Evolutionary conservation across 2,113 vertebrate genomes (phyloP), one percentile per base, ranked within the genome.

Genomic region (Cettia cetti): DNA sequence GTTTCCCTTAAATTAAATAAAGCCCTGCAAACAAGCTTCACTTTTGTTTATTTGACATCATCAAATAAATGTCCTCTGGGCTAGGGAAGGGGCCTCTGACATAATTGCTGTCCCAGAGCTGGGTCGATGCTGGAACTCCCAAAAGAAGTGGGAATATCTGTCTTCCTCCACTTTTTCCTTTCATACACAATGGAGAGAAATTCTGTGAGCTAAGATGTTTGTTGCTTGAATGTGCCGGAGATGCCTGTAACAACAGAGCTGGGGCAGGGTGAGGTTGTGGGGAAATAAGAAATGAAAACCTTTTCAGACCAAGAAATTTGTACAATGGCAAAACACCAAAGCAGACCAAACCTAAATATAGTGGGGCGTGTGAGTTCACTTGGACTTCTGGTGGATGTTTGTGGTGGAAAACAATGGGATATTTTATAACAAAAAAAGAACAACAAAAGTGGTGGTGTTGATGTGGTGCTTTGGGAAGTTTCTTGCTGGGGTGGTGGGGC

Each of bases 271-370:
- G 92, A 92, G 80, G 63, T 37, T 94, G 42, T 2, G 3, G 85
- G 52, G 76, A 68, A 83, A 39, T 80, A 83, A 89, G 79, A 90
- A 96, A 93, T 70, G 26, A 86, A 82, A 96, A 86, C 71, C 39
- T 96, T 83, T 82, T 69, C 59, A 70, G 88, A 65, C 68, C 70
- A 33, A 91, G 94, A 83, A 82, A 40, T 54, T 39, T 59, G 4
- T 33, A 47, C 19, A 54, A 5, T 85, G 90, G 92, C 95, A 86
- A 80, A 77, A 93, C 82, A 2, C 40, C 87, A 94, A 96, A 95
- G 71, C 65, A 96, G 95, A 93, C 82, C 63, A 24, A 88, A 66
- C 76, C 79, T 92, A 93, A 96, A 93, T 95, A 94, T 94, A 94
- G 89, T 11, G 2, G 33, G 42, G 76, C 92, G 79, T 0, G 0